phyloP scores from a whole-genome alignment of 2,113 vertebrate genomes.

The Elaphurus davidianus region DNA sequence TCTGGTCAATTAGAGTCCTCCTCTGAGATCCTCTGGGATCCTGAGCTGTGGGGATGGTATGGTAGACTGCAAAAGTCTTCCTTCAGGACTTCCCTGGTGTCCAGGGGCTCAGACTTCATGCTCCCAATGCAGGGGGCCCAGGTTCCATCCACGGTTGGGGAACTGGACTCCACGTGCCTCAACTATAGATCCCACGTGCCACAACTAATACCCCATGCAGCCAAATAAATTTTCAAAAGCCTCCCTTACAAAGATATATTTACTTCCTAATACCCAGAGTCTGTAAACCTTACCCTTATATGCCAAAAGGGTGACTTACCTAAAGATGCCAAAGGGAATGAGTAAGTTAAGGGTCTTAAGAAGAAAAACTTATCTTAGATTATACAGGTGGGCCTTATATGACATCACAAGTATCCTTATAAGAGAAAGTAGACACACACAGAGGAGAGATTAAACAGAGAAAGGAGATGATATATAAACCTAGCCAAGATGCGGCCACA shows the following conservation, averaged over 20 bases:
- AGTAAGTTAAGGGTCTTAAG: background rate
- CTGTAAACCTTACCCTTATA: background rate
- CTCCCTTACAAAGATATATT: background rate
- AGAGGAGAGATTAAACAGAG: background rate
- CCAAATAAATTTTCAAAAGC: background rate
- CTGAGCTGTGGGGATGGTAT: background rate
- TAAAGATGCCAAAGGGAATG: background rate
- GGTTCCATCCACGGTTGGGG: background rate
- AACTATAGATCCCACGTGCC: background rate
- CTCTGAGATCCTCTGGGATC: background rate
- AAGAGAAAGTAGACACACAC: background rate
- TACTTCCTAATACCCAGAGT: background rate
- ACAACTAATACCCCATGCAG: background rate
- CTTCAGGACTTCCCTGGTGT: background rate
- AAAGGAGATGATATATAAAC: background rate
- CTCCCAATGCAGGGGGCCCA: background rate
- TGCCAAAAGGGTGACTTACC: background rate
- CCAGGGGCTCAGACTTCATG: background rate
- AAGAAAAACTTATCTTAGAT: background rate
- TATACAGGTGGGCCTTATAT: background rate
- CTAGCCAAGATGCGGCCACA: background rate
- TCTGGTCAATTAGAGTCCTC: background rate
- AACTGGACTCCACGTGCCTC: background rate
- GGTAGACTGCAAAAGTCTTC: background rate
- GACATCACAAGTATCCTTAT: background rate